Evolutionary conservation across 1,140 invertebrate genomes (phyloP).

Genomic region (Plutomurus gul): DNA sequence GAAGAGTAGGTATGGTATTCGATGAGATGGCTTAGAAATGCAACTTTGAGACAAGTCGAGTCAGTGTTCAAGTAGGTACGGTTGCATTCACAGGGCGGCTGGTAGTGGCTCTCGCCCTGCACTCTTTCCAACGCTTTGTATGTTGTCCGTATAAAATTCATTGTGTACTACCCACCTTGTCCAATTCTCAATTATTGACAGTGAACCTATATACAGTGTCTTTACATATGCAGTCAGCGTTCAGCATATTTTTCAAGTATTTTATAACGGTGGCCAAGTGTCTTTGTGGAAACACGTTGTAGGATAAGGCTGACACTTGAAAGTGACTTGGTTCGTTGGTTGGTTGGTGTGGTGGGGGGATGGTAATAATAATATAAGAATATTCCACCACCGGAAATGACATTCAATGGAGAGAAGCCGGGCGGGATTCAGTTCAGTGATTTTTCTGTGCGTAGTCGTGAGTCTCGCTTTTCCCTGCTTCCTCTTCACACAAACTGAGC

Average conservation of each 20-base stretch:
- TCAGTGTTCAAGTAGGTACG: constrained; percentile 12
- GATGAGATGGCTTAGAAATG: background rate
- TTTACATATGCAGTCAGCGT: too few species aligned
- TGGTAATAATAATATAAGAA: constrained; percentile 1
- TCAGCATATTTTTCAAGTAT: too few species aligned
- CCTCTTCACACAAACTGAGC: background rate
- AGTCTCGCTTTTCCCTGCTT: background rate
- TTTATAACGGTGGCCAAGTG: too few species aligned
- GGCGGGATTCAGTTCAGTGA: constrained; percentile 22
- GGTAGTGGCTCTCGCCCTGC: background rate
- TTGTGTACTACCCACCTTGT: background rate
- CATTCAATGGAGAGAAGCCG: constrained; percentile 5
- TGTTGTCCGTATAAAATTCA: background rate
- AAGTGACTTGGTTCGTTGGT: background rate
- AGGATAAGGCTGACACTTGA: too few species aligned
- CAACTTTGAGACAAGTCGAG: background rate
- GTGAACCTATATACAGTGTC: too few species aligned
- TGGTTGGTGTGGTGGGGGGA: background rate
- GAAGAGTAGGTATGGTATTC: background rate
- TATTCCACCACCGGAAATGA: background rate
- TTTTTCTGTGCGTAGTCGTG: background rate
- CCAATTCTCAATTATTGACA: too few species aligned
- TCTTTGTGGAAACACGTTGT: too few species aligned
- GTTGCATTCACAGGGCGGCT: background rate
- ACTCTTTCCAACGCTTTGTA: background rate